These are phyloP conservation scores for Dolichomitus sp. DNA, from an alignment of 2,888 invertebrate genomes.

Conservation along the genomic window DNA sequence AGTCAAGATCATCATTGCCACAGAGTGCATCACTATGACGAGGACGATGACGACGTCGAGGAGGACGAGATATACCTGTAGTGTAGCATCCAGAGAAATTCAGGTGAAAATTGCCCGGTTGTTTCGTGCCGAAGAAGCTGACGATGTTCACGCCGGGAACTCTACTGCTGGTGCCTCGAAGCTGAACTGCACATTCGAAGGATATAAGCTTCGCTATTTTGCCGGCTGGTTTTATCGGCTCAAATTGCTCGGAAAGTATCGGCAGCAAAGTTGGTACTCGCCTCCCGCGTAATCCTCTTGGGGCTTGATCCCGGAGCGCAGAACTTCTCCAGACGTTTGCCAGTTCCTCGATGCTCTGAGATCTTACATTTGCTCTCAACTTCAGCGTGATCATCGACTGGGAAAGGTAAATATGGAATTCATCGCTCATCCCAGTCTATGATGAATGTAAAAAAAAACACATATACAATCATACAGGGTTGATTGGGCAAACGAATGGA, in stretches of 20 bases:
- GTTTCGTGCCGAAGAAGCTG: conserved; percentile 64
- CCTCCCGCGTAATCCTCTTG: conserved; percentile 39
- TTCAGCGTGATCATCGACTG: conserved; percentile 4
- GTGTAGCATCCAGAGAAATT: conserved; percentile 57
- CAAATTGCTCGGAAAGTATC: conserved; percentile 81
- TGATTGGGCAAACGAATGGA: neutral
- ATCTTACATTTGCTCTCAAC: conserved; percentile 3
- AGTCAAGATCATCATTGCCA: conserved; percentile 39
- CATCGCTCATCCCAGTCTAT: conserved; percentile 8
- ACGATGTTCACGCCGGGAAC: conserved; percentile 62
- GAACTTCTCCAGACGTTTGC: conserved; percentile 5
- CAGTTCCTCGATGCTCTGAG: conserved; percentile 9
- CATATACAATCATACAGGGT: conserved; percentile 10
- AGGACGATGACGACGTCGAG: conserved; percentile 41
- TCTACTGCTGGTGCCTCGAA: neutral
- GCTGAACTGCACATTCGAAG: neutral
- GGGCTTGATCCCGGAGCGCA: conserved; percentile 41
- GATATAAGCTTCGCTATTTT: conserved; percentile 43
- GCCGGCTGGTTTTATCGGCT: conserved; percentile 79
- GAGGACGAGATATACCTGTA: conserved; percentile 23
- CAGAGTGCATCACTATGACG: conserved; percentile 25
- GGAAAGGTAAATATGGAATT: conserved; percentile 8
- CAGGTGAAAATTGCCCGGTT: conserved; percentile 79
- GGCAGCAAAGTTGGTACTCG: conserved; percentile 48
- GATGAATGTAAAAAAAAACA: conserved; percentile 15